Conservation (phyloP, 2,797 vertebrate species). For the Notamacropus eugenii region DNA sequence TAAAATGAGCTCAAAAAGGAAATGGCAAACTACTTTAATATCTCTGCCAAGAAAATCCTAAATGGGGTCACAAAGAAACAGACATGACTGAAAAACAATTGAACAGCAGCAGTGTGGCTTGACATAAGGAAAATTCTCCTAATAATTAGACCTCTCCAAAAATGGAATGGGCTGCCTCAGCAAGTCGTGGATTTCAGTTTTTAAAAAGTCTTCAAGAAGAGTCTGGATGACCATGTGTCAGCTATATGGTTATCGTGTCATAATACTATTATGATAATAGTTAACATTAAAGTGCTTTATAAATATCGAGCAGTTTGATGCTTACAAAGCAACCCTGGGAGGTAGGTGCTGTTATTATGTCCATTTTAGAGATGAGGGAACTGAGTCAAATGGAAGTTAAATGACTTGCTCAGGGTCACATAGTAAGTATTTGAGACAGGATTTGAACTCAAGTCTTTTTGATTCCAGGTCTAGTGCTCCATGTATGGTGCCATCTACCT, state of each 20-base stretch:
- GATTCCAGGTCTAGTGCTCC: not conserved
- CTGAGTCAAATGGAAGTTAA: not conserved
- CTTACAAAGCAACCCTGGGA: not conserved
- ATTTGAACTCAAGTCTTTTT: not conserved
- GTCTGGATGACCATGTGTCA: not conserved
- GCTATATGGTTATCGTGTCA: not conserved
- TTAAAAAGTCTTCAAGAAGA: not conserved
- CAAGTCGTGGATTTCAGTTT: not conserved
- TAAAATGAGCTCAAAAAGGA: not conserved
- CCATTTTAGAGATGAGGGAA: not conserved
- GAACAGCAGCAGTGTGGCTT: not conserved
- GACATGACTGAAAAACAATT: not conserved
- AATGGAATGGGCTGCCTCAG: not conserved
- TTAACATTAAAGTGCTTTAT: not conserved
- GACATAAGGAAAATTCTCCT: no score
- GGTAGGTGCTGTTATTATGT: not conserved
- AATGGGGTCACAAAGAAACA: not conserved
- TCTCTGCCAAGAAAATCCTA: not conserved
- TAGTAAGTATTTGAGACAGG: not conserved
- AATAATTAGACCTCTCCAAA: not conserved
- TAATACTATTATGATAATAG: not conserved
- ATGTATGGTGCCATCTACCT: not conserved
- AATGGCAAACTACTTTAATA: not conserved
- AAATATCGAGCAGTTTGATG: not conserved
- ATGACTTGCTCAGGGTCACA: not conserved